These are phyloP conservation scores for Nycteola revayana DNA, from an alignment of 2,888 invertebrate genomes.

Conservation along the genomic window DNA sequence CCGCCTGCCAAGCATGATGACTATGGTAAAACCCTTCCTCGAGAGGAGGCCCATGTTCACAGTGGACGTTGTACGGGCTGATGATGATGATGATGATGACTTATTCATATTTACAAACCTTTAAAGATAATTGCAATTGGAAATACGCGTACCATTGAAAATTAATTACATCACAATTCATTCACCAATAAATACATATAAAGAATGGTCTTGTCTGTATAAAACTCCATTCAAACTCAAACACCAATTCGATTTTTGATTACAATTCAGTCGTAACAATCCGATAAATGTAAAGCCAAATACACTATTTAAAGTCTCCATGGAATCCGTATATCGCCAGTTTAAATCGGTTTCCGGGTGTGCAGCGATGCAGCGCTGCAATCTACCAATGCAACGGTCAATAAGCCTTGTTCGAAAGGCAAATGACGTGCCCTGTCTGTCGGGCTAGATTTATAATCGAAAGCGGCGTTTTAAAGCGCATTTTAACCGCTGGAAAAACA, in stretches of 20 bases:
- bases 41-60: too few relatives aligned
- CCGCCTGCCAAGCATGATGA: too few relatives aligned
- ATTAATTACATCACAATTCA: not conserved
- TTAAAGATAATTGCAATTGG: too few relatives aligned
- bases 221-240: too few relatives aligned
- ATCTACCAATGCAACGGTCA: constrained; percentile 29
- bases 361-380: constrained; percentile 24
- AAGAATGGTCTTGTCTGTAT: too few relatives aligned
- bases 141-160: not conserved
- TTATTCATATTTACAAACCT: too few relatives aligned
- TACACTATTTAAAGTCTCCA: constrained; percentile 27
- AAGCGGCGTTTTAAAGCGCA: constrained; percentile 12
- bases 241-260: too few relatives aligned
- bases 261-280: too few relatives aligned
- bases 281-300: constrained; percentile 24
- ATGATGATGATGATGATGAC: too few relatives aligned
- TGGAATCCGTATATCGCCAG: constrained; percentile 28
- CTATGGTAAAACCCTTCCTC: too few relatives aligned
- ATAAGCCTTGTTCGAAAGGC: constrained; percentile 34
- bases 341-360: constrained; percentile 26
- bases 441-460: constrained; percentile 28
- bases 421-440: constrained; percentile 36
- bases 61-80: too few relatives aligned
- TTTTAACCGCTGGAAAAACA: constrained; percentile 22
- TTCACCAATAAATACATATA: not conserved